Evolutionary conservation across 1,140 invertebrate genomes (phyloP), one percentile per base, ranked within the genome.

Genomic region (Parapsyche elsis): DNA sequence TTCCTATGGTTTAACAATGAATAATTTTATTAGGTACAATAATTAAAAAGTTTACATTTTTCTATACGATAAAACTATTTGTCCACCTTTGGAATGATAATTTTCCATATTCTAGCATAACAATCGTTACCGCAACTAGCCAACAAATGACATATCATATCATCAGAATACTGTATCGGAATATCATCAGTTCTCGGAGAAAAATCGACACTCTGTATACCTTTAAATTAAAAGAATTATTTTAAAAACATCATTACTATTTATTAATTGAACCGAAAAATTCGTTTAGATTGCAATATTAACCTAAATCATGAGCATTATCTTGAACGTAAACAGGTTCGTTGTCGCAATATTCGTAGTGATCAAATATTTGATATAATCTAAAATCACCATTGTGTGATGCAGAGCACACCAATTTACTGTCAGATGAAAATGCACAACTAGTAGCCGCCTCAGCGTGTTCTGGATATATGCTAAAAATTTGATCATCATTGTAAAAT

Each of bases 61-160:
- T 38, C 7, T 7, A 38, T 38, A 4, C 2, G 1, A 38, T 4
- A 67, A 67, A 1, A 10, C 21, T 21, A 16, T 67, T 7, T 7
- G 16, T 16, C 21, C 24, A 83, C 82, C 80, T 80, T 80, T 19
- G 80, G 80, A 16, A 83, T 74, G 1, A 84, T 88, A 2, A 95
- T 89, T 57, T 91, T 90, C 94, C 94, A 96, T 9, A 95, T 84
- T 85, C 94, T 94, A 0, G 95, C 90, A n/a, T 89, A 85, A 84
- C 94, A 91, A 85, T 94, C 94, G 83, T 94, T 94, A 1, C 94
- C 94, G 84, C 93, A 90, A 2, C 92, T 91, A 10, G 92, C 92
- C 78, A 94, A 83, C 57, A 83, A 46, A 75, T 83, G 71, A 46
- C 80, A 79, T 9, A 45, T 44, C 10, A 38, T 70, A 30, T 71